Conservation (phyloP, 1,140 invertebrate genomes). For the Anoplophora glabripennis region DNA sequence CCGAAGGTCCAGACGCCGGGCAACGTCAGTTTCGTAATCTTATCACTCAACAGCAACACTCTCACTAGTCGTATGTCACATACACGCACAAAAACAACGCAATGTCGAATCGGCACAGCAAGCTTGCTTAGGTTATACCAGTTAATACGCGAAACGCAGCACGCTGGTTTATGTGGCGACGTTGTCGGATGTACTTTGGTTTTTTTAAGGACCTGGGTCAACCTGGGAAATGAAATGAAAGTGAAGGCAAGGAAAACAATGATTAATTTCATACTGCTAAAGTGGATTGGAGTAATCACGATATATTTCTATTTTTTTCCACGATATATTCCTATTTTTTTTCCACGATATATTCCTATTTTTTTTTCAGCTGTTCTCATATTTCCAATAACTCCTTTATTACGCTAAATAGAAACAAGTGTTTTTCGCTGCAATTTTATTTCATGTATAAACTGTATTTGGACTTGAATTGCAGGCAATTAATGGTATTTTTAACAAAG, state of each 20-base stretch:
- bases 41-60: background rate
- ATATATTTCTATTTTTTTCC: too few species aligned
- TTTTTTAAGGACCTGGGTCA: background rate
- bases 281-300: background rate
- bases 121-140: slow-evolving; percentile 1
- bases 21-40: background rate
- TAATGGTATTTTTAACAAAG: too few species aligned
- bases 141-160: slow-evolving; percentile 14
- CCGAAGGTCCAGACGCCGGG: background rate
- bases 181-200: background rate
- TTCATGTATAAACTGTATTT: too few species aligned
- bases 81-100: background rate
- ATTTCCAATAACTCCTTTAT: too few species aligned
- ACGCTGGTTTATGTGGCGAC: slow-evolving; percentile 5
- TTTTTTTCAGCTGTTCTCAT: too few species aligned
- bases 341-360: too few species aligned
- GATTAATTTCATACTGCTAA: background rate
- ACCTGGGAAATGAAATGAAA: background rate
- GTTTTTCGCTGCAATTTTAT: too few species aligned
- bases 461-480: too few species aligned
- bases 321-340: too few species aligned
- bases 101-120: slow-evolving; percentile 3
- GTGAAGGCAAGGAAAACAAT: background rate
- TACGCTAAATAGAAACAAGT: too few species aligned
- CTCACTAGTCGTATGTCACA: background rate